Evolutionary conservation across 1,140 invertebrate genomes (phyloP), one percentile per base, ranked within the genome.

Genomic region (Conus betulinus): DNA sequence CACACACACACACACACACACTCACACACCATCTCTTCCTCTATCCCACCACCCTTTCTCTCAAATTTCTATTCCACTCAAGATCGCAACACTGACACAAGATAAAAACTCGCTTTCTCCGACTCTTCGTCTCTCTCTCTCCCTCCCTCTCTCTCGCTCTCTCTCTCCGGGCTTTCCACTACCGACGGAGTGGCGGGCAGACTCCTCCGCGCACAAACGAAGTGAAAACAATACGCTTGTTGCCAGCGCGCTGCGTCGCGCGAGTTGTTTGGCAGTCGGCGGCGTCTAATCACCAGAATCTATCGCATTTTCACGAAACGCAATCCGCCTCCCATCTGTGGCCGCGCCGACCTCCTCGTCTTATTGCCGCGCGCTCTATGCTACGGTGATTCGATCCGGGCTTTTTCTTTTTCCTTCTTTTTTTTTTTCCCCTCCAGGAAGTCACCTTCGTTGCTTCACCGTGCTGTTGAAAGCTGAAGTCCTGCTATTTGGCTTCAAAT

Each of bases 271-370:
- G 79, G 39, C 79, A 81, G 79, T 81, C 79, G 79, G 79, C 79
- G 52, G 79, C 79, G 79, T 81, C 79, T 81, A 81, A 81, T 81
- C 79, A 53, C 79, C 79, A 81, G 79, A 81, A 81, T 81, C 79
- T 51, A 81, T 81, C 79, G 79, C 79, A 81, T 81, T 81, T 81
- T 81, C 79, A 23, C 39, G 79, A 81, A 81, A 81, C 79, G 10
- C 51, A 53, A 81, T 81, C 79, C 79, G 17, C 79, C 79, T 52
- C 79, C 27, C 79, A 81, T 81, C 79, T 81, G 79, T 23, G 79
- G 51, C 79, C 5, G 27, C 79, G 79, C 39, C 79, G 51, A 17
- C 10, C 6, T 23, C 79, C 20, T 11, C 13, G 5, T 53, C 20
- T 53, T 53, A 13, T 71, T 71, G 11, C 67, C 67, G 67, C 67